Evolutionary conservation across 2,113 vertebrate species (phyloP), one percentile per base, ranked within the genome.

Genomic region (Anhinga rufa): DNA sequence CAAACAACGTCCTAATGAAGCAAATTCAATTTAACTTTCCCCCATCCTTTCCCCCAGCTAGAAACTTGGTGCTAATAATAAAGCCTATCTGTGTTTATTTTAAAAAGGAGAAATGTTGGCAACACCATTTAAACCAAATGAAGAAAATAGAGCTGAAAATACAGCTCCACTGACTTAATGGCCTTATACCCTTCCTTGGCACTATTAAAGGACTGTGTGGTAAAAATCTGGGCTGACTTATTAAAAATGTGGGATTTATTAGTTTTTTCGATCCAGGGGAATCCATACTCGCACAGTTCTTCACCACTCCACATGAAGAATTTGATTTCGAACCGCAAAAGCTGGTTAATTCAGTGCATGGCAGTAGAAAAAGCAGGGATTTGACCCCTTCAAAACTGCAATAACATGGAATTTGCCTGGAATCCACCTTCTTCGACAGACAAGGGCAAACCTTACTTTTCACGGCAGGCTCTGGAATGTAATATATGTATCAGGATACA

Each of bases 1-100:
- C 74, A 90, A 97, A 71, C 65, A 90, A 61, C 26, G 17, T 94
- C 95, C 68, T 93, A 97, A 96, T 93, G 86, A 86, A 96, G 88
- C 65, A 95, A 96, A 92, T 82, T 94, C 79, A 71, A 17, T 84
- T 96, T 96, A 92, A 85, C 88, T 92, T 92, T 42, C 26, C n/a
- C 52, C 18, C 11, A 40, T 93, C n/a, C 54, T 93, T 90, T 86
- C 51, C 92, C 87, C 78, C 84, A 90, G 58, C 44, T 48, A 88
- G 52, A 68, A 76, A 61, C 46, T 88, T 13, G 5, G 46, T 82
- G 70, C 40, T 83, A 77, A 90, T 88, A 74, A 87, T 80, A 93
- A 91, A 48, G 3, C 24, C 36, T 81, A 36, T 74, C 42, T 75
- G 29, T 81, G 65, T 81, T 93, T 78, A 85, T 89, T 92, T 75